Percentiles rank a stretch among this genome's conserved stretches.
Conservation (phyloP, 2,113 vertebrate genomes). For the Onychostruthus taczanowskii region DNA sequence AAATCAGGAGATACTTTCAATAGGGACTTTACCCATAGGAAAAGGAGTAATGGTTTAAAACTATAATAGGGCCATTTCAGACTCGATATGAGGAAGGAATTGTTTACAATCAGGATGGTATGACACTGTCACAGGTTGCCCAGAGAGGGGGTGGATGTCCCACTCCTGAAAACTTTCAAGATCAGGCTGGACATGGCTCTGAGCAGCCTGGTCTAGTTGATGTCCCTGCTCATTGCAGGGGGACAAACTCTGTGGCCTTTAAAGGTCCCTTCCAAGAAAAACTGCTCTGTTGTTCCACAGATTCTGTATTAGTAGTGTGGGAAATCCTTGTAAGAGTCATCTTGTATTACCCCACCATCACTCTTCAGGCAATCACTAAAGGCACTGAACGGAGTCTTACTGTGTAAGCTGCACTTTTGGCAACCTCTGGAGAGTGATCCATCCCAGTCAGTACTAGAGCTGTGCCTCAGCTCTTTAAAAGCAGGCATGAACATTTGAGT, state of each 20-base stretch:
- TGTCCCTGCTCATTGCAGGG: neutral
- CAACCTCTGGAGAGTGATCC: neutral
- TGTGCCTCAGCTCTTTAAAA: neutral
- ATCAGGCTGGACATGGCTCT: neutral
- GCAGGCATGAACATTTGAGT: neutral
- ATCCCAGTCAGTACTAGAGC: neutral
- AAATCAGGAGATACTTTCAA: neutral
- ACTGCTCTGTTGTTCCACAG: neutral
- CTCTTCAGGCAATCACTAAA: neutral
- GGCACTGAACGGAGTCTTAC: neutral
- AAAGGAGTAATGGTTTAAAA: neutral
- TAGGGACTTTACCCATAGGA: accelerated
- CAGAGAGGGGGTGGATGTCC: neutral
- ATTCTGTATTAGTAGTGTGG: neutral
- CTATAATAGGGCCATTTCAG: neutral
- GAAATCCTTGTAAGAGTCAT: neutral
- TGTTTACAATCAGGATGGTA: neutral
- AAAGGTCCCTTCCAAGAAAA: neutral
- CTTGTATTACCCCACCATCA: neutral
- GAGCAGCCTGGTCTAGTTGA: neutral
- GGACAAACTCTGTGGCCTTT: neutral
- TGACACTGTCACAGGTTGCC: neutral
- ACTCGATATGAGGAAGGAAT: neutral
- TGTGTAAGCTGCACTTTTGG: neutral
- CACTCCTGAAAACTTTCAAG: neutral